Evolutionary conservation across 2,888 invertebrate genomes (phyloP).

Genomic region (Adelognathus sp.): DNA sequence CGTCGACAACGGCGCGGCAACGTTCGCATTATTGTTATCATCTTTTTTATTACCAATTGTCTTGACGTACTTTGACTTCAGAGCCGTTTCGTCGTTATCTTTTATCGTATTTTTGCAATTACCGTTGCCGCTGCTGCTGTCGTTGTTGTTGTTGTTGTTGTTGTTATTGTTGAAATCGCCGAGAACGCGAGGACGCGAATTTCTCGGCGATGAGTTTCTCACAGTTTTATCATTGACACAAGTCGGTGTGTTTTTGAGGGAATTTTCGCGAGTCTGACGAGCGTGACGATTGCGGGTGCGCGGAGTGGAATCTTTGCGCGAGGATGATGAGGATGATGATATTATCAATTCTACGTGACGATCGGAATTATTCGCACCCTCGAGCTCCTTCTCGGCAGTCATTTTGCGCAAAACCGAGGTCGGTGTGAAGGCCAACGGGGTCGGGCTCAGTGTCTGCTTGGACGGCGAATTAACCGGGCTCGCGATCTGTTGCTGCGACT

Average conservation of each 20-base stretch:
- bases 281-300: slow-evolving; percentile 33
- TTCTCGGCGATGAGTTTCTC: neutral
- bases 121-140: slow-evolving; percentile 46
- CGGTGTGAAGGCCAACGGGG: slow-evolving; percentile 94
- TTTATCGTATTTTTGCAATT: slow-evolving; percentile 12
- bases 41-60: slow-evolving; percentile 35
- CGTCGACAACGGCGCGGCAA: slow-evolving; percentile 1
- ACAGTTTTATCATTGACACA: neutral
- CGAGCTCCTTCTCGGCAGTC: slow-evolving; percentile 94
- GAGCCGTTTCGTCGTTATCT: slow-evolving; percentile 59
- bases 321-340: slow-evolving; percentile 11
- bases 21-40: slow-evolving; percentile 45
- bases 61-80: slow-evolving; percentile 62
- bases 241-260: neutral
- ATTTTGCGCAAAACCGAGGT: slow-evolving; percentile 96
- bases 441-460: slow-evolving; percentile 84
- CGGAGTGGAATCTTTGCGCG: slow-evolving; percentile 25
- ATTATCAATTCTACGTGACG: slow-evolving; percentile 67
- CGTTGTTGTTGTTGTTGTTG: slow-evolving; percentile 5
- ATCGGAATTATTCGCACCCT: slow-evolving; percentile 80
- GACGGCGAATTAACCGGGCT: slow-evolving; percentile 79
- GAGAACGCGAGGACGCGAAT: slow-evolving; percentile 21
- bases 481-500: slow-evolving; percentile 71
- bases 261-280: slow-evolving; percentile 47
- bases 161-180: slow-evolving; percentile 52